Conservation (phyloP, 2,797 vertebrate genomes). For the Echeneis naucrates region DNA sequence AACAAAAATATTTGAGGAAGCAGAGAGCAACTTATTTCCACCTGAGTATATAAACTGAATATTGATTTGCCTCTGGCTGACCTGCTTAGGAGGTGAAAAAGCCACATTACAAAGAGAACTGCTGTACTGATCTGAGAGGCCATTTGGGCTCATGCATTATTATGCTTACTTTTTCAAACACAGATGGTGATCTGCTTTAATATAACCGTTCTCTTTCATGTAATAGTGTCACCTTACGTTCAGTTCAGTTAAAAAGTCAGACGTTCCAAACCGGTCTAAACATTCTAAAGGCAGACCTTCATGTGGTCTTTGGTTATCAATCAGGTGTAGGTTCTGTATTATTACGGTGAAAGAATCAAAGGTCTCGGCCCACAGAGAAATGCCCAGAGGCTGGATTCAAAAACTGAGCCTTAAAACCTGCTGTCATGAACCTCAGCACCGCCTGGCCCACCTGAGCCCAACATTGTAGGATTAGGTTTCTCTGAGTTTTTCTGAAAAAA, state of each 20-base stretch:
- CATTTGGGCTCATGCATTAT: conserved; percentile 34
- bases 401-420: no score
- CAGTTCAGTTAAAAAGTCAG: conserved; percentile 22
- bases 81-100: conserved; percentile 81
- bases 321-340: no score
- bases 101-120: conserved; percentile 83
- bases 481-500: no score
- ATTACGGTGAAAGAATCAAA: no score
- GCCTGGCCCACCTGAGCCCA: no score
- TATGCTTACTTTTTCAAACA: conserved; percentile 25
- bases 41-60: conserved; percentile 85
- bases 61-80: conserved; percentile 76
- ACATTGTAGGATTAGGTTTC: no score
- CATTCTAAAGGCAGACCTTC: no score
- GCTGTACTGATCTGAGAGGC: conserved; percentile 32
- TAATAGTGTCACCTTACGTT: conserved; percentile 5
- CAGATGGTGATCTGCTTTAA: conserved; percentile 17
- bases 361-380: no score
- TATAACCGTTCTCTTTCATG: background rate
- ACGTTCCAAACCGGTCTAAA: conserved; percentile 21
- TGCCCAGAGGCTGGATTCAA: no score
- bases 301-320: no score
- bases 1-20: conserved; percentile 63
- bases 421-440: no score
- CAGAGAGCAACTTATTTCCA: conserved; percentile 75